Evolutionary conservation across 2,888 invertebrate species (phyloP), one percentile per base, ranked within the genome.

Genomic region (Leucoma salicis): DNA sequence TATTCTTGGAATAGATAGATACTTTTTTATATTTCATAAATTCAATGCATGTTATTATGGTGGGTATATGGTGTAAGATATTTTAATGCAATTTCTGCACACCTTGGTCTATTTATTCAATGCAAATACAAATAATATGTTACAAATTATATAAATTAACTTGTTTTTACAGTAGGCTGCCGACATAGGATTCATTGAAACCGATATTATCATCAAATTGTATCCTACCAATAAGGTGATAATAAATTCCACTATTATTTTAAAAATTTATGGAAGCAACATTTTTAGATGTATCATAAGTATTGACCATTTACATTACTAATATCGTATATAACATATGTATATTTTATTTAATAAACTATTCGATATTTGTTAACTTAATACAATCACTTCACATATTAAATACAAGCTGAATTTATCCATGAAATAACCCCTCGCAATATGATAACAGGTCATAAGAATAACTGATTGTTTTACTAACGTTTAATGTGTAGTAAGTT

Each of bases 241-340:
- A n/a, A n/a, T 70, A 70, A 68, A 69, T 68, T 69, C 76, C 69
- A 71, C 66, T 80, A 74, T 74, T 71, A 64, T 60, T 69, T 71
- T 71, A 66, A 72, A 73, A 72, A 70, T 64, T 70, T 77, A 77
- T 85, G 88, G 87, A 88, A 88, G 87, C 88, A 82, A 85, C 78
- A 76, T 44, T 39, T 80, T 80, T 64, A 78, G 71, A 82, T 71
- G 63, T 79, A 78, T 85, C 82, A 82, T 86, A 84, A 83, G 78
- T 85, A 76, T 77, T 70, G 70, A 63, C 63, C 72, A 66, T 72
- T 78, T 77, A 79, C 68, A 81, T 75, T 63, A 70, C 77, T 80
- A 82, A 76, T 79, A 76, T 81, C 75, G 75, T 85, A 82, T 82
- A 82, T 85, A 86, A 85, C 82, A 85, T 84, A 82, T 84, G 79